These are phyloP conservation scores for Danio rerio DNA, from an alignment of 2,113 vertebrate species.

Conservation along the genomic window GRCz12tu NC_133186.1:4526001-4526500, in stretches of 20 bases:
- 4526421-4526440: not conserved
- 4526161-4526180: constrained; percentile 51
- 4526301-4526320: constrained; percentile 23
- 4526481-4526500: constrained; percentile 46
- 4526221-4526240: constrained; percentile 56
- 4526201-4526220: constrained; percentile 47
- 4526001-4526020: constrained; percentile 11
- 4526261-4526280: constrained; percentile 24
- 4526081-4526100: constrained; percentile 57
- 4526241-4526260: constrained; percentile 58
- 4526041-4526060: constrained; percentile 49
- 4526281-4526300: constrained; percentile 9
- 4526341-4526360: not conserved
- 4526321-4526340: not conserved
- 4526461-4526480: not conserved
- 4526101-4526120: constrained; percentile 52
- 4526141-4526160: constrained; percentile 49
- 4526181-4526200: constrained; percentile 38
- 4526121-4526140: constrained; percentile 60
- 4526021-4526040: constrained; percentile 35
- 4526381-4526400: not conserved
- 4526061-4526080: constrained; percentile 44
- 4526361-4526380: not conserved
- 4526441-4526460: not conserved
- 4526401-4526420: not conserved